These are phyloP conservation scores for Patella vulgata DNA, from an alignment of 1,140 invertebrate genomes.

Conservation along the genomic window DNA sequence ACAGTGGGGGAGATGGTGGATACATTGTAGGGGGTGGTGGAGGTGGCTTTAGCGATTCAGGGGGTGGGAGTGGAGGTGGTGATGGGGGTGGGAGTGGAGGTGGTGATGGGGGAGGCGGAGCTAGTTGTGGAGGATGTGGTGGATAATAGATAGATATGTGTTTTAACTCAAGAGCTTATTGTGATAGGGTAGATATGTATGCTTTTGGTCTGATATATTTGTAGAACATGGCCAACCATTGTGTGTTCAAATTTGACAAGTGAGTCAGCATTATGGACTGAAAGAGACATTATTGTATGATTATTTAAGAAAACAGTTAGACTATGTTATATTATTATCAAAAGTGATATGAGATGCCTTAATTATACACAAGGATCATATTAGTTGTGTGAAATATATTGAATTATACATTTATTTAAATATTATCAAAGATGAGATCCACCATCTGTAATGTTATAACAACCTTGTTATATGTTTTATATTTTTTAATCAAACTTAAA, in stretches of 20 bases:
- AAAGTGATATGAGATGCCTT: neutral
- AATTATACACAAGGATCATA: neutral
- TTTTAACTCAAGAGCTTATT: neutral
- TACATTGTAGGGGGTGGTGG: neutral
- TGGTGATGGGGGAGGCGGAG: conserved; percentile 4
- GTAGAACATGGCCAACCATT: too few relatives aligned
- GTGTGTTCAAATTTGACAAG: too few relatives aligned
- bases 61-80: too few relatives aligned
- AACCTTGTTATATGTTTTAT: conserved; percentile 1
- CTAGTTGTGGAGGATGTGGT: conserved; percentile 8
- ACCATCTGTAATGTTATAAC: too few relatives aligned
- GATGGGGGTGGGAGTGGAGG: neutral
- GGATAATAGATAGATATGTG: conserved; percentile 2
- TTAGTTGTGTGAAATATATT: neutral
- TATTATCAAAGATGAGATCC: too few relatives aligned
- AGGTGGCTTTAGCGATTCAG: neutral
- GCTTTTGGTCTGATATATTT: too few relatives aligned
- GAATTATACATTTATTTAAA: neutral
- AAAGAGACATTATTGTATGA: too few relatives aligned
- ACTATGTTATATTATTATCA: neutral
- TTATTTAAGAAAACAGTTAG: too few relatives aligned
- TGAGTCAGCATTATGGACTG: too few relatives aligned
- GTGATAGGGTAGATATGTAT: neutral
- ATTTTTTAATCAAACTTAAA: neutral
- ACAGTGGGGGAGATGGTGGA: neutral